Evolutionary conservation across 1,140 invertebrate genomes (phyloP).

Genomic region (Tetranychus urticae): DNA sequence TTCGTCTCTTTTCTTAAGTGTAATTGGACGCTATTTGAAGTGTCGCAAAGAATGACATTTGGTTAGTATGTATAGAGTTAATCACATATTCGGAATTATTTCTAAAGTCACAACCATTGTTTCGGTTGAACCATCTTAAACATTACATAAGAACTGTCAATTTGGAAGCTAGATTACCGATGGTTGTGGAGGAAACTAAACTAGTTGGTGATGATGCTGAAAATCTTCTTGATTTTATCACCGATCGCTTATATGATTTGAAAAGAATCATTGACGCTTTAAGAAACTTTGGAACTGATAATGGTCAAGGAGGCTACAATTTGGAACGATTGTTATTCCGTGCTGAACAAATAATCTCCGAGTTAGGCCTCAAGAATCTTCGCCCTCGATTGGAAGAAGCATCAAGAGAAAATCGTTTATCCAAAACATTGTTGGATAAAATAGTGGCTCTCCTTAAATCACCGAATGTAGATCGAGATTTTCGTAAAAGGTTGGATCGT

Average conservation of each 20-base stretch:
- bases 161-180: conserved; percentile 6
- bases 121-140: too few species aligned
- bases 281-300: conserved; percentile 8
- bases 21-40: too few species aligned
- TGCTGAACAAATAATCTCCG: conserved; percentile 11
- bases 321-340: conserved; percentile 9
- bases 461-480: neutral
- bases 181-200: conserved; percentile 14
- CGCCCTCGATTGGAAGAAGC: conserved; percentile 9
- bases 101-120: too few species aligned
- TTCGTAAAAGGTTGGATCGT: conserved; percentile 8
- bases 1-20: too few species aligned
- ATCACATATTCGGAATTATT: too few species aligned
- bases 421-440: conserved; percentile 11
- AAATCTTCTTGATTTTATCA: conserved; percentile 28
- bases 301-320: conserved; percentile 1
- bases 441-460: conserved; percentile 10
- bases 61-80: too few species aligned
- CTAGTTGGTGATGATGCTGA: conserved; percentile 31
- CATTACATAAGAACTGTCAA: conserved; percentile 9
- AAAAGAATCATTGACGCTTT: conserved; percentile 9
- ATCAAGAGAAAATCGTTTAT: conserved; percentile 14
- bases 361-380: conserved; percentile 12
- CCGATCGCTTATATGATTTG: conserved; percentile 17
- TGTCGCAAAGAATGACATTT: too few species aligned